These are phyloP conservation scores for Nasonia longicornis DNA, from an alignment of 1,140 invertebrate genomes.

Conservation along the genomic window DNA sequence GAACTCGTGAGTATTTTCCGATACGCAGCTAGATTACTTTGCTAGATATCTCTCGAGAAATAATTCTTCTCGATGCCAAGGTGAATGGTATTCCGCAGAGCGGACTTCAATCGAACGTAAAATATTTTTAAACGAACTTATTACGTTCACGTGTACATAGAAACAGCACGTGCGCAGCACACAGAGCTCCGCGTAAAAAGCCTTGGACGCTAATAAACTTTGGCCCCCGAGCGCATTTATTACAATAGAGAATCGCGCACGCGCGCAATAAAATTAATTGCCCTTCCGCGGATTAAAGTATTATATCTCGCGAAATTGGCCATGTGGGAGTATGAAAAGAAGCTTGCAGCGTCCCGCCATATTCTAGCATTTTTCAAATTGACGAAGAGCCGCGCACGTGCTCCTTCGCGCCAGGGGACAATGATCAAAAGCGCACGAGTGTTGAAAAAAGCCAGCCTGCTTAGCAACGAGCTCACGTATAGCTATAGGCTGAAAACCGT, in stretches of 20 bases:
- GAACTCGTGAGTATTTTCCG: too few relatives aligned
- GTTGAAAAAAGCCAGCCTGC: background rate
- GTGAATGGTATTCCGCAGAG: too few relatives aligned
- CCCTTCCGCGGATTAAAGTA: background rate
- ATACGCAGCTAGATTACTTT: too few relatives aligned
- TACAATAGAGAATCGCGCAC: background rate
- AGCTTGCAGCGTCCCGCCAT: background rate
- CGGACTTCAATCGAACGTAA: too few relatives aligned
- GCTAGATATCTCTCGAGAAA: too few relatives aligned
- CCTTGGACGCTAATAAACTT: slow-evolving; percentile 40
- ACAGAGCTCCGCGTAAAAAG: background rate
- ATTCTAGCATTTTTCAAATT: background rate
- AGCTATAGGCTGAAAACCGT: background rate
- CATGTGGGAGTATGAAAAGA: background rate
- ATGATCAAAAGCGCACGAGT: background rate
- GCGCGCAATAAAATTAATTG: slow-evolving; percentile 8
- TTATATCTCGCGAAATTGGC: background rate
- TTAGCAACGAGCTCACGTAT: slow-evolving; percentile 15
- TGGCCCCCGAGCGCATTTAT: background rate
- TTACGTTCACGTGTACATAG: background rate
- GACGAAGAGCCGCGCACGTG: background rate
- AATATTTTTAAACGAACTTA: background rate
- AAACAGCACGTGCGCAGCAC: background rate
- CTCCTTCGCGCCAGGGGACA: background rate
- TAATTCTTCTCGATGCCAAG: too few relatives aligned